Evolutionary conservation across 2,797 vertebrate genomes (phyloP).

Genomic region (Trematomus bernacchii): DNA sequence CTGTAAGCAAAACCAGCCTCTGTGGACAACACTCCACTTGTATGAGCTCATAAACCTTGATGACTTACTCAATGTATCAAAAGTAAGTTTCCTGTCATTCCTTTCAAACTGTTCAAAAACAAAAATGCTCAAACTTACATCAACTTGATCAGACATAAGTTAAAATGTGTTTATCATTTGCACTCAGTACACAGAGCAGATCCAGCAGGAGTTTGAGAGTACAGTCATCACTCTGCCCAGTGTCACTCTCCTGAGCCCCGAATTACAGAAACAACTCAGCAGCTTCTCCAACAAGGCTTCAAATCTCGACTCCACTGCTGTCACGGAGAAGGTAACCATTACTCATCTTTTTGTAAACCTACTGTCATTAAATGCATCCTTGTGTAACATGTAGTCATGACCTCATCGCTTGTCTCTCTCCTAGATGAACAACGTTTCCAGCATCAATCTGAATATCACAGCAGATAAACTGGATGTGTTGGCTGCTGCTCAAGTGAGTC

Average conservation of each 20-base stretch:
- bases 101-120: neutral
- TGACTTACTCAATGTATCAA: constrained; percentile 83
- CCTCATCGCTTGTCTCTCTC: constrained; percentile 25
- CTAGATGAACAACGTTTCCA: constrained; percentile 80
- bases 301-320: constrained; percentile 63
- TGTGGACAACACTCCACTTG: constrained; percentile 87
- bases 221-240: constrained; percentile 76
- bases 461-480: constrained; percentile 74
- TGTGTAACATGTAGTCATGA: neutral
- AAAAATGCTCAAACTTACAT: neutral
- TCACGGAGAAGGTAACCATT: constrained; percentile 80
- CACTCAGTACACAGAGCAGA: constrained; percentile 84
- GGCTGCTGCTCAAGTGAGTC: constrained; percentile 70
- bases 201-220: constrained; percentile 76
- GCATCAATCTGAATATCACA: constrained; percentile 72
- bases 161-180: neutral
- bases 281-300: constrained; percentile 42
- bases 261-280: constrained; percentile 62
- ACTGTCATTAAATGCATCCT: neutral
- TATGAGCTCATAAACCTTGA: constrained; percentile 77
- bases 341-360: neutral
- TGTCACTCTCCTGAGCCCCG: constrained; percentile 79
- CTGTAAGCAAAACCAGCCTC: constrained; percentile 81
- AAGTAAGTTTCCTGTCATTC: constrained; percentile 72
- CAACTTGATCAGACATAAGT: neutral